A percentile compares a stretch with the other conserved stretches of the same genome.
These are phyloP conservation scores for Leucoptera coffeella DNA, from an alignment of 2,888 invertebrate species.

Conservation along the genomic window DNA sequence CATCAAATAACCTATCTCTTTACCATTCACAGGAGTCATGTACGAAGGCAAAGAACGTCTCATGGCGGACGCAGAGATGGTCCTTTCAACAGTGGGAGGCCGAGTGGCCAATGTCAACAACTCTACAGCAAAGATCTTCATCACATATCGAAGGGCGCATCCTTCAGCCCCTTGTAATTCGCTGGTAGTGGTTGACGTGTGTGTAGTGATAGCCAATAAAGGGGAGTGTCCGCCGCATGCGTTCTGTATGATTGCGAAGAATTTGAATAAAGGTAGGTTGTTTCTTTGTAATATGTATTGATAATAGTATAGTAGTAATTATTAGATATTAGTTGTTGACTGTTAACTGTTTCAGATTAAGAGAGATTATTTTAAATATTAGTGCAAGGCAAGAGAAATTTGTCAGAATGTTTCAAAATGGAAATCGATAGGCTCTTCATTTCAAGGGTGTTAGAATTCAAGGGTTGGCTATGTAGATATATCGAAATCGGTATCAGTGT, in stretches of 20 bases:
- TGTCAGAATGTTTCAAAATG: too few relatives aligned
- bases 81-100: conserved; percentile 78
- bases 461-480: too few relatives aligned
- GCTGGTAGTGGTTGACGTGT: conserved; percentile 94
- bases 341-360: too few relatives aligned
- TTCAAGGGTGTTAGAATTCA: too few relatives aligned
- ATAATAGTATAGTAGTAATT: too few relatives aligned
- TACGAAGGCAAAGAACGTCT: conserved; percentile 95
- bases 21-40: conserved; percentile 71
- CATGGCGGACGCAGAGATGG: conserved; percentile 91
- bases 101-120: conserved; percentile 93
- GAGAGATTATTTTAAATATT: too few relatives aligned
- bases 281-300: too few relatives aligned
- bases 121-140: conserved; percentile 81
- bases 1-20: neutral
- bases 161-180: conserved; percentile 93
- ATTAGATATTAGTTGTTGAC: too few relatives aligned
- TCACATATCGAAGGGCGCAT: conserved; percentile 87
- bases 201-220: conserved; percentile 90
- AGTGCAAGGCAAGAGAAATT: too few relatives aligned
- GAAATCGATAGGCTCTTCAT: too few relatives aligned
- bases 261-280: conserved; percentile 93
- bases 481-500: too few relatives aligned
- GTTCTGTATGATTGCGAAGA: conserved; percentile 93
- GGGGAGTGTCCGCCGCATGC: conserved; percentile 95